Percentiles rank a stretch among this genome's conserved stretches.
These are phyloP conservation scores for Onthophagus sagittarius DNA, from an alignment of 2,888 invertebrate species.

Conservation along the genomic window DNA sequence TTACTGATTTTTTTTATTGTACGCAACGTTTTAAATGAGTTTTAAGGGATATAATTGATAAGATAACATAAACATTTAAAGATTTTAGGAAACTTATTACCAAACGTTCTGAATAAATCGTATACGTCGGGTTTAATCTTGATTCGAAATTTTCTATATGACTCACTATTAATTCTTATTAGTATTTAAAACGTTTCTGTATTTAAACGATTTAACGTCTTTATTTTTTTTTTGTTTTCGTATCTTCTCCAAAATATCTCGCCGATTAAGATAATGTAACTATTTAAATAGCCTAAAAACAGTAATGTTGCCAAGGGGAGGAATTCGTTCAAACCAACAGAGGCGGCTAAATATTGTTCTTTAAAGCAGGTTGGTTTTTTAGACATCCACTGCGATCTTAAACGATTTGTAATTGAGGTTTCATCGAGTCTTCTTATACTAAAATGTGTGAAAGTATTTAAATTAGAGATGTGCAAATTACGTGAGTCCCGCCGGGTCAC, in stretches of 20 bases:
- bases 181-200: background rate
- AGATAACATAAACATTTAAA: background rate
- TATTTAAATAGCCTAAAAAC: background rate
- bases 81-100: background rate
- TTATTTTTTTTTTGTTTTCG: background rate
- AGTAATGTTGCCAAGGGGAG: background rate
- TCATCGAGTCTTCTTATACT: constrained; percentile 6
- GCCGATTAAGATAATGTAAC: background rate
- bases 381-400: background rate
- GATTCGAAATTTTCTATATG: too few relatives aligned
- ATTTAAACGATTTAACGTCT: background rate
- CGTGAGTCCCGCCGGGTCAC: too few relatives aligned
- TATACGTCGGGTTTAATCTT: too few relatives aligned
- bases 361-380: constrained; percentile 3
- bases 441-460: background rate
- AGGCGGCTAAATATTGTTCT: background rate
- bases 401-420: background rate
- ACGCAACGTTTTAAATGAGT: background rate
- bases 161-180: too few relatives aligned
- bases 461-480: too few relatives aligned
- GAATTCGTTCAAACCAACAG: constrained; percentile 8
- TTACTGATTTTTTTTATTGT: background rate
- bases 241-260: background rate
- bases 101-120: too few relatives aligned
- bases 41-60: background rate